These are phyloP conservation scores for Ophthalmolycus amberensis DNA, from an alignment of 2,113 vertebrate genomes.

Conservation along the genomic window DNA sequence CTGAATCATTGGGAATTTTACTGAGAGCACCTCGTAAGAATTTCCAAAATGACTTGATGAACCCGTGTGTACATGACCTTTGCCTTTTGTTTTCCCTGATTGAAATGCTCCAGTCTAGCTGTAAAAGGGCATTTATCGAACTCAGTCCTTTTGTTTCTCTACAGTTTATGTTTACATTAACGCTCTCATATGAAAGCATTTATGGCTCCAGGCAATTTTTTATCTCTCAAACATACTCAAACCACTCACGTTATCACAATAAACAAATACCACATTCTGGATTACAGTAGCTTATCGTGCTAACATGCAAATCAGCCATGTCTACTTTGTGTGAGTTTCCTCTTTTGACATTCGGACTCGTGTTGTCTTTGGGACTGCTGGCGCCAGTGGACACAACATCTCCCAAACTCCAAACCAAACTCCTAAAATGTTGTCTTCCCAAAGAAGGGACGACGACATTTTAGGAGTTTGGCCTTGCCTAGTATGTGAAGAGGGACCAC, in stretches of 20 bases:
- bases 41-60: slow-evolving; percentile 19
- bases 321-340: slow-evolving; percentile 9
- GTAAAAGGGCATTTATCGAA: slow-evolving; percentile 50
- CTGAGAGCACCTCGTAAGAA: slow-evolving; percentile 2
- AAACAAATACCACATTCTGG: slow-evolving; percentile 18
- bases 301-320: slow-evolving; percentile 15
- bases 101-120: slow-evolving; percentile 14
- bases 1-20: slow-evolving; percentile 8
- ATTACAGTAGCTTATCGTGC: slow-evolving; percentile 22
- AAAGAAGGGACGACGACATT: not conserved
- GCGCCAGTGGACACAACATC: not conserved
- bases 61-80: slow-evolving; percentile 48
- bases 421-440: too few species aligned
- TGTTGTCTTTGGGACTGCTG: not conserved
- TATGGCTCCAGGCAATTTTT: slow-evolving; percentile 46
- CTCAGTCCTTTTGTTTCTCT: slow-evolving; percentile 19
- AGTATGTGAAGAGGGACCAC: not conserved
- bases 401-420: too few species aligned
- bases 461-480: not conserved
- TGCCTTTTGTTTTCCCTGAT: slow-evolving; percentile 25
- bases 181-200: slow-evolving; percentile 38
- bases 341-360: not conserved
- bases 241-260: slow-evolving; percentile 17
- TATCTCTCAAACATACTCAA: slow-evolving; percentile 31
- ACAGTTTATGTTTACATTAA: slow-evolving; percentile 34